Evolutionary conservation across 2,888 invertebrate genomes (phyloP), one percentile per base, ranked within the genome.

Genomic region (Gnatocerus cornutus): DNA sequence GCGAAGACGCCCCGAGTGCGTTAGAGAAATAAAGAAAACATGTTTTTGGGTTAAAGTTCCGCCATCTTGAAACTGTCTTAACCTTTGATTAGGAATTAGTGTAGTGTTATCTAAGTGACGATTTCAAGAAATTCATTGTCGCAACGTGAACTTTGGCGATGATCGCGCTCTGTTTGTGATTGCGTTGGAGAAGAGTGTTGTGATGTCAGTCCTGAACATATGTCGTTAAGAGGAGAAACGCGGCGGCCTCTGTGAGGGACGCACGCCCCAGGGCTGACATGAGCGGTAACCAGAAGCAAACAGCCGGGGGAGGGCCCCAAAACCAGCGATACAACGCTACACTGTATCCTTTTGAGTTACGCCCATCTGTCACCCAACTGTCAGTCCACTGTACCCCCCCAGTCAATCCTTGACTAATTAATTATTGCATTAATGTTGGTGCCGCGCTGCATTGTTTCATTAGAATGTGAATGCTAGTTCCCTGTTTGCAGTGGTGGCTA

Each of bases 251-350:
- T 88, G 87, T 89, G 78, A 83, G 82, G 81, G 86, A 87, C 88
- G 87, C 86, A 85, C 88, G 84, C 87, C 87, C 87, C 87, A 87
- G 88, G 87, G 86, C 86, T 66, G 85, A 87, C 85, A 90, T 90
- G 90, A 90, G 89, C 86, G 87, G 88, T 85, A 90, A 89, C 86
- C 89, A 88, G 85, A 90, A 89, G 85, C 89, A 88, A 87, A 87
- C 88, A 87, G 89, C 89, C 84, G 84, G 87, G 84, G 88, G 88
- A 84, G 87, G 87, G 82, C 84, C 87, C 63, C 84, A 88, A 87
- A 84, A 88, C 85, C 79, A 87, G 86, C 84, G 88, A 83, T 88
- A 87, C 81, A 84, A 86, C 76, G 85, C 86, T 76, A 85, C 87
- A 82, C 82, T 87, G 89, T 89, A 89, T 89, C 89, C 89, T 89